Percentiles rank a stretch among this genome's conserved stretches.
Conservation (phyloP, 2,888 invertebrate species). For the Electrophaes corylata region DNA sequence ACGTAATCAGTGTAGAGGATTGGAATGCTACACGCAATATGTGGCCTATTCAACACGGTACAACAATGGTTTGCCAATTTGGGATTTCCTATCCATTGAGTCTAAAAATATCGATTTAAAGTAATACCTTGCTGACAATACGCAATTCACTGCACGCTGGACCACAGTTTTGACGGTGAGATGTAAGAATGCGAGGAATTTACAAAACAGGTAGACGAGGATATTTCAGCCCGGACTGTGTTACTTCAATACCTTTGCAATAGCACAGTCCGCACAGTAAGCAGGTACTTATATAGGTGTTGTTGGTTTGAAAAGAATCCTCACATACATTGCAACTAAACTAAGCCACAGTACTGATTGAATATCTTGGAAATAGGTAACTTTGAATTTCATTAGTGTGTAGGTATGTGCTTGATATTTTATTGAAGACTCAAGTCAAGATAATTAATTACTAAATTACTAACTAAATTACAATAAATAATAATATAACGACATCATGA, state of each 20-base stretch:
- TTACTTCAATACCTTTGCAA: not conserved
- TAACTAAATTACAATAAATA: too few relatives aligned
- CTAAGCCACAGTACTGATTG: too few relatives aligned
- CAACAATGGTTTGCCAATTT: slow-evolving; percentile 23
- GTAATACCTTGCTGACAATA: not conserved
- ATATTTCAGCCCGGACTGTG: slow-evolving; percentile 38
- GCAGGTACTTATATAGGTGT: too few relatives aligned
- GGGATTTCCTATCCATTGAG: slow-evolving; percentile 21
- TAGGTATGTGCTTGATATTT: too few relatives aligned
- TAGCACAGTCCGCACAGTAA: too few relatives aligned
- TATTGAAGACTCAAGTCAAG: too few relatives aligned
- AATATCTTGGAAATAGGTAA: too few relatives aligned
- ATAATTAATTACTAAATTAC: too few relatives aligned
- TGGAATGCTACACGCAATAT: slow-evolving; percentile 26
- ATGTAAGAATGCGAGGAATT: slow-evolving; percentile 51
- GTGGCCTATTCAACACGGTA: slow-evolving; percentile 13
- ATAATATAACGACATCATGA: too few relatives aligned
- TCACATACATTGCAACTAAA: too few relatives aligned
- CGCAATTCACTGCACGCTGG: slow-evolving; percentile 13
- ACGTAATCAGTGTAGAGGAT: slow-evolving; percentile 7
- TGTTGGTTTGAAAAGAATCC: too few relatives aligned
- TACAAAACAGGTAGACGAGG: slow-evolving; percentile 51
- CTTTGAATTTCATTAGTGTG: too few relatives aligned
- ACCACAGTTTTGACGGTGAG: slow-evolving; percentile 22
- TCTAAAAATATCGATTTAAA: slow-evolving; percentile 13